Percentiles rank a stretch among this genome's conserved stretches.
These are phyloP conservation scores for Benthosema pterotum DNA, from an alignment of 2,797 vertebrate species.

Conservation along the genomic window DNA sequence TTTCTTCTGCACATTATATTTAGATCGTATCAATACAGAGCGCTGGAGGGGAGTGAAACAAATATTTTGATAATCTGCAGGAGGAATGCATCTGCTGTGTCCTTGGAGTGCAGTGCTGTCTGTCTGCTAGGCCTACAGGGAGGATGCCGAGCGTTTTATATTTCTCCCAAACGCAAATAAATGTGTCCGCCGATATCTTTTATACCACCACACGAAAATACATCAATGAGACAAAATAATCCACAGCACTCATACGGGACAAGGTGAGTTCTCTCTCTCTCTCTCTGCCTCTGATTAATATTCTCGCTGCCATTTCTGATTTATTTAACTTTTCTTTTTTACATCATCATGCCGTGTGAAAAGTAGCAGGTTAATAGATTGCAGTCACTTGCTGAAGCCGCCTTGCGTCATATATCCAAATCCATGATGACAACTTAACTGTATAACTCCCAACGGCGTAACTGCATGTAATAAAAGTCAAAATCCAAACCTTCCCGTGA, in stretches of 20 bases:
- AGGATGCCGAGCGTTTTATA: background rate
- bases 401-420: slow-evolving; percentile 55
- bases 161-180: slow-evolving; percentile 5
- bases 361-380: slow-evolving; percentile 30
- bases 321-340: slow-evolving; percentile 1
- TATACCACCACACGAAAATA: slow-evolving; percentile 15
- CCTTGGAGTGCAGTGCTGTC: slow-evolving; percentile 22
- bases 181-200: slow-evolving; percentile 39
- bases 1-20: slow-evolving; percentile 41
- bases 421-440: too few species aligned
- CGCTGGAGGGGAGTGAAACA: slow-evolving; percentile 44
- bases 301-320: background rate
- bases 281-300: background rate
- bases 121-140: slow-evolving; percentile 18
- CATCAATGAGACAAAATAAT: slow-evolving; percentile 28
- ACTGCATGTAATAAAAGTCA: too few species aligned
- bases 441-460: too few species aligned
- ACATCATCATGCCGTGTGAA: slow-evolving; percentile 7
- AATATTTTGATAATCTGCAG: slow-evolving; percentile 36
- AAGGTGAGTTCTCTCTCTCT: background rate
- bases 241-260: background rate
- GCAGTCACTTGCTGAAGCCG: slow-evolving; percentile 46
- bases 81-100: slow-evolving; percentile 45
- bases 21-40: slow-evolving; percentile 40
- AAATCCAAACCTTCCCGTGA: too few species aligned